phyloP scores from a whole-genome alignment of 2,113 vertebrate species.

The Halichoeres trimaculatus region DNA sequence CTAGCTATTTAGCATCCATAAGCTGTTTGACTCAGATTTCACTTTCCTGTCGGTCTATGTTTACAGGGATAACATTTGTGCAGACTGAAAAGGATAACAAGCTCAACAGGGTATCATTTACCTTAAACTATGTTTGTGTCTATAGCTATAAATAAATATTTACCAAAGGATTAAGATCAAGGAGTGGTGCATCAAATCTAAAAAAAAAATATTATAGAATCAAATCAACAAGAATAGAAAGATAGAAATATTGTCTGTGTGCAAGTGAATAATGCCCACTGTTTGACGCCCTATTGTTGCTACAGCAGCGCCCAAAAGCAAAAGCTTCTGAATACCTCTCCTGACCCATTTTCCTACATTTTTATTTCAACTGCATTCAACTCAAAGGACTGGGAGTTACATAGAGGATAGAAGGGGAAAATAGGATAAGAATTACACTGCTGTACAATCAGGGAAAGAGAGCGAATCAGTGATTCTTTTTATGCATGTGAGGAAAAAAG shows the following conservation, averaged over 20 bases:
- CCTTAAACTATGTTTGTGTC: neutral
- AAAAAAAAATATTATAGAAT: too few species aligned
- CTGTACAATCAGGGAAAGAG: conserved; percentile 41
- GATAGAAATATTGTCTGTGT: neutral
- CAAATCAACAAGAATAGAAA: too few species aligned
- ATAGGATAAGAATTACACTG: conserved; percentile 40
- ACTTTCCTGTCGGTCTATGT: neutral
- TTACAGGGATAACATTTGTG: neutral
- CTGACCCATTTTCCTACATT: conserved; percentile 75
- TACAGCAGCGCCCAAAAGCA: conserved; percentile 46
- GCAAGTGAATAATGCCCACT: conserved; percentile 18
- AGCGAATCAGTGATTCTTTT: conserved; percentile 59
- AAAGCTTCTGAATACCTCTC: conserved; percentile 54
- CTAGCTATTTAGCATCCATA: neutral
- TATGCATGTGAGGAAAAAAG: conserved; percentile 26
- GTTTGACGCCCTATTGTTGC: conserved; percentile 34
- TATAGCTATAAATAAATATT: neutral
- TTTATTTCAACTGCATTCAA: conserved; percentile 65
- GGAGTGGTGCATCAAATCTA: too few species aligned
- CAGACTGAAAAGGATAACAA: neutral
- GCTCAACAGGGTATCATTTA: neutral
- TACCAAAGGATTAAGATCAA: too few species aligned
- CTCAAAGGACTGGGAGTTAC: conserved; percentile 57
- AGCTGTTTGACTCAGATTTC: too few species aligned
- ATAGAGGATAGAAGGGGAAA: conserved; percentile 34